phyloP scores from a whole-genome alignment of 2,113 vertebrate species.

The Pleuronectes platessa region DNA sequence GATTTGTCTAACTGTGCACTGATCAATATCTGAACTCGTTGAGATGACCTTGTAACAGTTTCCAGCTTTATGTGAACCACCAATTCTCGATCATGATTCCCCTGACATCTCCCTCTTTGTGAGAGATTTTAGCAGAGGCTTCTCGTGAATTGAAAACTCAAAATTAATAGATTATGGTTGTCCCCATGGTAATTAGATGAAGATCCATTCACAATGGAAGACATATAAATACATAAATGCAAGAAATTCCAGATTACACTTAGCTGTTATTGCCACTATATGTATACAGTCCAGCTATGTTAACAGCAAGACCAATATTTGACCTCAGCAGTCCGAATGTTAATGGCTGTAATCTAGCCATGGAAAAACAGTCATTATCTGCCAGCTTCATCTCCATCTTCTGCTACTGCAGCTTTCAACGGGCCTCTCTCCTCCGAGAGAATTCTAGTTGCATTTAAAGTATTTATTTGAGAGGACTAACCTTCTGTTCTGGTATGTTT shows the following conservation, averaged over 20 bases:
- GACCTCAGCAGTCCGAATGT: slow-evolving; percentile 29
- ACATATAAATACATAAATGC: neutral
- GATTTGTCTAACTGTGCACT: too few species aligned
- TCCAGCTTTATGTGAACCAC: too few species aligned
- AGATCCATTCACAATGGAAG: neutral
- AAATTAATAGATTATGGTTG: too few species aligned
- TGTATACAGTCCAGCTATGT: neutral
- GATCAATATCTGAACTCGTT: too few species aligned
- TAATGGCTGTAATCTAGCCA: slow-evolving; percentile 46
- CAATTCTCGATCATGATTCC: too few species aligned
- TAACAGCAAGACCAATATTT: slow-evolving; percentile 19
- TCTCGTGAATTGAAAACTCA: too few species aligned
- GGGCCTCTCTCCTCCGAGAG: slow-evolving; percentile 6
- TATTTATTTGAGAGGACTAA: neutral
- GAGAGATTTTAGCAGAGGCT: too few species aligned
- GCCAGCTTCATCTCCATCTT: slow-evolving; percentile 34
- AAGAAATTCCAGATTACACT: neutral
- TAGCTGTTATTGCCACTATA: neutral
- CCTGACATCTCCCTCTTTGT: too few species aligned
- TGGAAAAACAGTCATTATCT: slow-evolving; percentile 40
- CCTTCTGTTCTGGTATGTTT: too few species aligned
- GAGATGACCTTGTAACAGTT: too few species aligned
- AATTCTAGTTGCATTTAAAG: slow-evolving; percentile 8
- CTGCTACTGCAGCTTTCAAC: slow-evolving; percentile 21
- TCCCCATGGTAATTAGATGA: neutral